Evolutionary conservation across 2,797 vertebrate genomes (phyloP).

Genomic region (Ciconia nigra): DNA sequence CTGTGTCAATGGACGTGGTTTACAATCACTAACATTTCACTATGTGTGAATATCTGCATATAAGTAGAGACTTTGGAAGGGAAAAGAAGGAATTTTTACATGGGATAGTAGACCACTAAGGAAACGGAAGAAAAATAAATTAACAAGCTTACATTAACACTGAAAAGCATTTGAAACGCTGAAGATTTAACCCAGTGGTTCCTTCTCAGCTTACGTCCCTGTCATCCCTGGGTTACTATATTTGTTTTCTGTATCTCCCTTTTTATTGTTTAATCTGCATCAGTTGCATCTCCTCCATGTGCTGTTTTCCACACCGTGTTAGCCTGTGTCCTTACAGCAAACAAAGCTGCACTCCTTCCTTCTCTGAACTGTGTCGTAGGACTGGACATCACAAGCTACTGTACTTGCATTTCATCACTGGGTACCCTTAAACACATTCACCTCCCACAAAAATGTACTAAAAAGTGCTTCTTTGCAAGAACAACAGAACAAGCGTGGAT

Average conservation of each 20-base stretch:
- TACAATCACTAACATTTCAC: not conserved
- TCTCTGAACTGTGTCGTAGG: accelerated
- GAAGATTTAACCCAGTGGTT: not conserved
- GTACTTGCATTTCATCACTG: not conserved
- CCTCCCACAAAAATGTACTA: not conserved
- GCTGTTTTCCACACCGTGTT: accelerated
- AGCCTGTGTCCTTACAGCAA: not conserved
- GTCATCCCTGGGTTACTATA: not conserved
- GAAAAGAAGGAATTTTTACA: not conserved
- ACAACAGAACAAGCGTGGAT: not conserved
- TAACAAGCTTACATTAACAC: not conserved
- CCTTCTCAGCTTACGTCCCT: not conserved
- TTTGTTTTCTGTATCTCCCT: not conserved
- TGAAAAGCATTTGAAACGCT: not conserved
- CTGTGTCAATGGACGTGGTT: not conserved
- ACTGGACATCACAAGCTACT: not conserved
- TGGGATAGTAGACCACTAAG: not conserved
- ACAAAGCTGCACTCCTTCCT: not conserved
- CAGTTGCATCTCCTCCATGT: not conserved
- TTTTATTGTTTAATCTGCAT: not conserved
- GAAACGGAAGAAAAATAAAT: not conserved
- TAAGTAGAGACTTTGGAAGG: not conserved
- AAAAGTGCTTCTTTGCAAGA: not conserved
- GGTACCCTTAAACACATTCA: not conserved
- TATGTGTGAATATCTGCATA: not conserved